phyloP scores from a whole-genome alignment of 2,888 invertebrate genomes.

The Diaperis boleti region DNA sequence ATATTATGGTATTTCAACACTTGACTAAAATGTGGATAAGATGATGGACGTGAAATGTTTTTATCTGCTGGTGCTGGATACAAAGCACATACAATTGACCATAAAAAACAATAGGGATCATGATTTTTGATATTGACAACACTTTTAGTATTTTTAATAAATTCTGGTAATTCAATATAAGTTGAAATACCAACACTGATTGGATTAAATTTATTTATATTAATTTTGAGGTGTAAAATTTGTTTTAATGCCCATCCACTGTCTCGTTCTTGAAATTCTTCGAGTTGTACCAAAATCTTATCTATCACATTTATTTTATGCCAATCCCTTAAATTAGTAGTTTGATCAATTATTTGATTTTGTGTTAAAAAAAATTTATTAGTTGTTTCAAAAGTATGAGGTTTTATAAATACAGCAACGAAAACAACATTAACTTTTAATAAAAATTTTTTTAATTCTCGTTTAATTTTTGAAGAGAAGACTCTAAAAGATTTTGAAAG shows the following conservation, averaged over 20 bases:
- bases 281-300: slow-evolving; percentile 2
- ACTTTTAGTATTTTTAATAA: slow-evolving; percentile 16
- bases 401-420: slow-evolving; percentile 39
- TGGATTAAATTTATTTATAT: slow-evolving; percentile 11
- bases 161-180: slow-evolving; percentile 15
- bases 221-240: slow-evolving; percentile 12
- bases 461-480: not conserved
- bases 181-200: slow-evolving; percentile 18
- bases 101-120: slow-evolving; percentile 12
- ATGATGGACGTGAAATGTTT: too few relatives aligned
- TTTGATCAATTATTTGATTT: slow-evolving; percentile 4
- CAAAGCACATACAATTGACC: slow-evolving; percentile 5
- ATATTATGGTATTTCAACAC: too few relatives aligned
- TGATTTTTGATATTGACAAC: slow-evolving; percentile 9
- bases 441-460: not conserved
- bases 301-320: not conserved
- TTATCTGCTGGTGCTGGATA: too few relatives aligned
- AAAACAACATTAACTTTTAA: slow-evolving; percentile 42
- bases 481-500: slow-evolving; percentile 24
- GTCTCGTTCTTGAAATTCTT: slow-evolving; percentile 10
- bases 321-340: slow-evolving; percentile 13
- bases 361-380: slow-evolving; percentile 5
- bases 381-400: slow-evolving; percentile 29
- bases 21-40: too few relatives aligned
- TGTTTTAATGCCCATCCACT: slow-evolving; percentile 9